Evolutionary conservation across 2,888 invertebrate genomes (phyloP), one percentile per base, ranked within the genome.

Genomic region (Eupithecia tripunctaria): DNA sequence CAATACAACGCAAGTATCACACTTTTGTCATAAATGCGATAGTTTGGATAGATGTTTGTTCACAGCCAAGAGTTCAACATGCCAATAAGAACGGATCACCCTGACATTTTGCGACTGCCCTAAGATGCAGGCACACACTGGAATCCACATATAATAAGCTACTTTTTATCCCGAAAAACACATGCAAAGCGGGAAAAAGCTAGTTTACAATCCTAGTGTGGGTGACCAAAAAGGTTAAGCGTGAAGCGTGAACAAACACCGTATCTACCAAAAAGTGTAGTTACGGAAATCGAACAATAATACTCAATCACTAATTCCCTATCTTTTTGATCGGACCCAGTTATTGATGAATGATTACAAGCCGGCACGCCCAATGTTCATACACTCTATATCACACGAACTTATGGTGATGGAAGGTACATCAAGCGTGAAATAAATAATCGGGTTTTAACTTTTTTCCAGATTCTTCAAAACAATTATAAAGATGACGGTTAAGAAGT

Each of bases 261-360:
- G 10, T 56, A 25, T 25, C 51, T 25, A 25, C 25, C 56, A 56
- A 56, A n/a, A 56, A 56, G 56, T 56, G 56, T 56, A 56, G 21
- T 51, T 51, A 51, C 21, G 0, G 1, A 10, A 51, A 21, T 60
- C 29, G 18, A 29, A 60, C 15, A 60, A 18, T 27, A 18, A 60
- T 18, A 18, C 2, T 18, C 2, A 8, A 38, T 14, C 38, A 14
- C 15, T 64, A 64, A 8, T 38, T 14, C 38, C 6, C 15, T 64
- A 64, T 64, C 64, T 41, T 21, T 64, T 64, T 3, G 15, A 64
- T 64, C 64, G 38, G 21, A 38, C 51, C 32, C 60, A 32, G 32
- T 67, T 75, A 72, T 77, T 68, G 72, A 73, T 78, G 72, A 77
- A 73, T 70, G 73, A 77, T 73, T 73, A 73, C 62, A 73, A 78